Conservation (phyloP, 2,888 invertebrate genomes). For the Stenotaenia linearis region DNA sequence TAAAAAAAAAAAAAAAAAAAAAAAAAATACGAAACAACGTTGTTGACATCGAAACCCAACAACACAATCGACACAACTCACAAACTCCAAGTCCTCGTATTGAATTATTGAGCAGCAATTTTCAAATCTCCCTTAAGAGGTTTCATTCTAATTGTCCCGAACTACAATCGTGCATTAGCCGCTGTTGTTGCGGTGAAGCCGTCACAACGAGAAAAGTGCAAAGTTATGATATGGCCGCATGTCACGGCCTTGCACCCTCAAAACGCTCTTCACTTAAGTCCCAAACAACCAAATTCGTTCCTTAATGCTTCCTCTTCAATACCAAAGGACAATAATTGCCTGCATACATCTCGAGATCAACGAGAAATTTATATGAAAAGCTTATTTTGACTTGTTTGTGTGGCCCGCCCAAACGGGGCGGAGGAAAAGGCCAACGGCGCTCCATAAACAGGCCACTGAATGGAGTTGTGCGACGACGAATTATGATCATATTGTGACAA, state of each 20-base stretch:
- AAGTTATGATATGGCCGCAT: not conserved
- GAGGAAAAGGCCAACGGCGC: not conserved
- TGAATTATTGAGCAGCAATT: not conserved
- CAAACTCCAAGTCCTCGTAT: no score
- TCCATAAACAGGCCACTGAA: not conserved
- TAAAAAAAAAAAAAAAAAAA: not conserved
- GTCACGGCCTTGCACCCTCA: constrained; percentile 11
- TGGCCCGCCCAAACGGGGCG: not conserved
- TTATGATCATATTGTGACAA: constrained; percentile 24
- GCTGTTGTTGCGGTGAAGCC: constrained; percentile 5
- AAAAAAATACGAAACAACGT: not conserved
- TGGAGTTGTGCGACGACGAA: not conserved
- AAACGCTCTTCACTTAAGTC: not conserved
- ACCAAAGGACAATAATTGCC: not conserved
- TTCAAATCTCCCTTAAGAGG: not conserved
- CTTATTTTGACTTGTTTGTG: not conserved
- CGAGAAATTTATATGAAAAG: not conserved
- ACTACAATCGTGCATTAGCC: constrained; percentile 12
- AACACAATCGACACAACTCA: no score
- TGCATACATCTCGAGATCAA: not conserved
- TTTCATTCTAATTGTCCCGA: not conserved
- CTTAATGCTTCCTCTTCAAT: not conserved
- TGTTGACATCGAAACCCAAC: no score
- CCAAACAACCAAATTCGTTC: not conserved
- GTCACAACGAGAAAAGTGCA: constrained; percentile 1